Evolutionary conservation across 2,113 vertebrate species (phyloP).

Genomic region (Motacilla tschutschensis): DNA sequence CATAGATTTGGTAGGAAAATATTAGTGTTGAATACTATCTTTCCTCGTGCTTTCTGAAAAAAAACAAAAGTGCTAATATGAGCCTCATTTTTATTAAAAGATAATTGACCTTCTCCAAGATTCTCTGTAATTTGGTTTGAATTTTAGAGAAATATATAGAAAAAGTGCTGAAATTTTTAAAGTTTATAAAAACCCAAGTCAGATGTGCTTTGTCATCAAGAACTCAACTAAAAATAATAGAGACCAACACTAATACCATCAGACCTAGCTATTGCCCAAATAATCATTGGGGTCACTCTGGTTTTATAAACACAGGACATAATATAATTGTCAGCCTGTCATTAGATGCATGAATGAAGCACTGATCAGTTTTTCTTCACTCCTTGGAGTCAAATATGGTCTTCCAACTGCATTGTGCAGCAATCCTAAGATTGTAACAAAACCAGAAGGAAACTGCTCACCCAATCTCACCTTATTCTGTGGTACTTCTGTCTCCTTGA

Average conservation of each 20-base stretch:
- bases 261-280: background rate
- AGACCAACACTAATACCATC: background rate
- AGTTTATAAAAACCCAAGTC: background rate
- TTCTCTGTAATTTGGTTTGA: background rate
- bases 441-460: background rate
- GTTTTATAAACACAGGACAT: background rate
- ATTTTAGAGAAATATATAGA: background rate
- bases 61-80: fast-evolving
- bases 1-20: background rate
- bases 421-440: background rate
- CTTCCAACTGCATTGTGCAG: background rate
- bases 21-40: background rate
- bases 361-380: fast-evolving
- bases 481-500: background rate
- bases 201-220: background rate
- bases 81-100: background rate
- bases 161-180: background rate
- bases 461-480: background rate
- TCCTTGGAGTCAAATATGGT: background rate
- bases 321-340: background rate
- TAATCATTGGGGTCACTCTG: background rate
- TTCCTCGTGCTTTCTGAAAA: background rate
- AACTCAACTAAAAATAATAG: background rate
- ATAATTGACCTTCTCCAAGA: background rate
- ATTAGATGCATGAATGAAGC: background rate